These are phyloP conservation scores for Indicator indicator DNA, from an alignment of 2,113 vertebrate genomes.

Conservation along the genomic window DNA sequence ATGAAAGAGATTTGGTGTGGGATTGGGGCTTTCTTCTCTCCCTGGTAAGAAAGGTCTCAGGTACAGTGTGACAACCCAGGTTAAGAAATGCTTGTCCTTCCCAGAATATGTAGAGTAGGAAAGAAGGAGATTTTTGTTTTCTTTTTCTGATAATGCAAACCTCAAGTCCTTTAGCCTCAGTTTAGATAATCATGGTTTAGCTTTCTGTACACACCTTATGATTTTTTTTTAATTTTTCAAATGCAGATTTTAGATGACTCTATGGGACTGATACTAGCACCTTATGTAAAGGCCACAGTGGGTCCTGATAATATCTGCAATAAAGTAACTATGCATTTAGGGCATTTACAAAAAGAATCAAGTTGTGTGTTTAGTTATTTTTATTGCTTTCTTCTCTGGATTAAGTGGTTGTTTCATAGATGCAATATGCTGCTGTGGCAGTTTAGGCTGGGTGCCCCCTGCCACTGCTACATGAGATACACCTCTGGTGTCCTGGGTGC, in stretches of 20 bases:
- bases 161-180: not conserved
- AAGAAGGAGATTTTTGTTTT: not conserved
- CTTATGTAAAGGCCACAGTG: not conserved
- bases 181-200: not conserved
- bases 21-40: not conserved
- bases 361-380: not conserved
- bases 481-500: no score
- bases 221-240: not conserved
- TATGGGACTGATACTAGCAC: not conserved
- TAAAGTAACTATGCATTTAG: not conserved
- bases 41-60: not conserved
- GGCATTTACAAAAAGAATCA: not conserved
- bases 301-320: not conserved
- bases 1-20: not conserved
- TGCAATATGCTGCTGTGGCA: not conserved
- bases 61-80: not conserved
- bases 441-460: no score
- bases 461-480: no score
- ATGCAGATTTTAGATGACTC: not conserved
- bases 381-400: not conserved
- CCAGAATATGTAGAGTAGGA: not conserved
- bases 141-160: not conserved
- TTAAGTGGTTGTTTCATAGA: not conserved
- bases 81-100: not conserved
- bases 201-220: not conserved